These are phyloP conservation scores for Opisthocomus hoazin DNA, from an alignment of 2,113 vertebrate genomes.

Conservation along the genomic window DNA sequence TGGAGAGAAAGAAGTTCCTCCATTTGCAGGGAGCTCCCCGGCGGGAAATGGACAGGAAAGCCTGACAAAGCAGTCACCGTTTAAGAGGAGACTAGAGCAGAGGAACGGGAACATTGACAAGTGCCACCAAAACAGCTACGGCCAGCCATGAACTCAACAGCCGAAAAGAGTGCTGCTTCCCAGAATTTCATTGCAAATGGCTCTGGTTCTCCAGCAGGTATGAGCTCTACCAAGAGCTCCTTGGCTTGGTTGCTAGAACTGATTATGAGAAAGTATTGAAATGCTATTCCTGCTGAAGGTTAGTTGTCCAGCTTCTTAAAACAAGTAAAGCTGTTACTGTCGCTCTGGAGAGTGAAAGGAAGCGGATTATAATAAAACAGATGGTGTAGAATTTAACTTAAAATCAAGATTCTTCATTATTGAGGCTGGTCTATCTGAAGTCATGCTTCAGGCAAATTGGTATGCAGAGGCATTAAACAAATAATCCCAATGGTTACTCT, in stretches of 20 bases:
- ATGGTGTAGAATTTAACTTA: background rate
- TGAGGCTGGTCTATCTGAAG: background rate
- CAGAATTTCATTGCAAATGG: background rate
- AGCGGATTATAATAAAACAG: background rate
- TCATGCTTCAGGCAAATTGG: background rate
- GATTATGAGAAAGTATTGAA: background rate
- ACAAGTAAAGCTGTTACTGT: background rate
- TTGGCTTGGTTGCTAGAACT: background rate
- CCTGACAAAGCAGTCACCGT: background rate
- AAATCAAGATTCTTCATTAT: slow-evolving; percentile 3
- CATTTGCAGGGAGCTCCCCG: background rate
- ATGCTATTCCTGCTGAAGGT: background rate
- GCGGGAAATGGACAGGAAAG: background rate
- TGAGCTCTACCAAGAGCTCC: background rate
- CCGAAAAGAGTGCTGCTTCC: background rate
- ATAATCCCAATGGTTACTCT: background rate
- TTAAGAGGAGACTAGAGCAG: background rate
- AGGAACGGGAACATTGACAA: background rate
- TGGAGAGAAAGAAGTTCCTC: background rate
- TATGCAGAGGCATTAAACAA: background rate
- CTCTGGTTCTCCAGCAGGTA: background rate
- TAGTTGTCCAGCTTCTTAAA: background rate
- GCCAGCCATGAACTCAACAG: background rate
- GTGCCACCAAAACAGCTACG: background rate
- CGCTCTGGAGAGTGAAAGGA: background rate